Base-by-base conservation (phyloP, 2,888 invertebrate species). In the Disparrhopalites patrizii region DNA sequence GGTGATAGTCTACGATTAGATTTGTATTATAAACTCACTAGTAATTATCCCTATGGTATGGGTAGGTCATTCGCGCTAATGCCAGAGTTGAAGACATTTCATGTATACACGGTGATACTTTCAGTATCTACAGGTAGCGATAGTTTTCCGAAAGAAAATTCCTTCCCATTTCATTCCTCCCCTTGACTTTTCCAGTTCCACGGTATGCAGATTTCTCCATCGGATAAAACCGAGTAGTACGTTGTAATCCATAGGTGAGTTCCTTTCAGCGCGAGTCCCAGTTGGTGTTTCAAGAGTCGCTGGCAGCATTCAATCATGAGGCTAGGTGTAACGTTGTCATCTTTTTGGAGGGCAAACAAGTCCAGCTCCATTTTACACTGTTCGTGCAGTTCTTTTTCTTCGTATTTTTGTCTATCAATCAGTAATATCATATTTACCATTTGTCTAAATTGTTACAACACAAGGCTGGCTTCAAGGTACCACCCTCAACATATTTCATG, bases 151-250 rank as follows among this genome's bases (percentile, higher is more conserved):
- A n/a, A n/a, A n/a, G n/a, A n/a, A n/a, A n/a, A n/a, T n/a, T n/a
- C n/a, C n/a, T n/a, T n/a, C n/a, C n/a, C n/a, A n/a, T n/a, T n/a
- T n/a, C n/a, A n/a, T n/a, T n/a, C n/a, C n/a, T n/a, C n/a, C n/a
- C n/a, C n/a, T n/a, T n/a, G n/a, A 18, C 62, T 62, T 78, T 86
- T 85, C 84, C 90, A 95, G 80, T 95, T 89, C 94, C 94, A 95
- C 20, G 95, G 95, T 78, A 95, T 88, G 78, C 93, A 94, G 62
- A 94, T 84, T 65, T 90, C 88, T 1, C 96, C 96, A 79, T 95
- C 94, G 0, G 88, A 87, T 77, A 93, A 83, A 55, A 96, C 89
- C 0, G 93, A 92, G 78, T 93, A 95, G 80, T 93, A 95, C 78
- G 91, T 91, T 0, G 93, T 90, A 62, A 95, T 86, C 78, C 87